Evolutionary conservation across 2,888 invertebrate genomes (phyloP).

Genomic region (Empis stercorea): DNA sequence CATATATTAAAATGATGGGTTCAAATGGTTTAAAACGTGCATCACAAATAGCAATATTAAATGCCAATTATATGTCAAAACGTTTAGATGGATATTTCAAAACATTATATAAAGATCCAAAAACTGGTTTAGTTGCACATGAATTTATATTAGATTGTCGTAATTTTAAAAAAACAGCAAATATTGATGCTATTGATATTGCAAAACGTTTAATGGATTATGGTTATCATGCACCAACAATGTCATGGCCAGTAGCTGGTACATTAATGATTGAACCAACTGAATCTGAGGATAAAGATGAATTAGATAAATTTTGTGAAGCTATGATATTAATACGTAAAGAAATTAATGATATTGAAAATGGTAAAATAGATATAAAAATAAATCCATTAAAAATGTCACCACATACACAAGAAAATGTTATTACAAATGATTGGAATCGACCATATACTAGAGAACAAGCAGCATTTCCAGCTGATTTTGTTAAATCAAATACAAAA

Average conservation of each 20-base stretch:
- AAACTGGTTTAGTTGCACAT: constrained; percentile 74
- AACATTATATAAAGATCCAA: constrained; percentile 69
- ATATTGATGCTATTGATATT: constrained; percentile 92
- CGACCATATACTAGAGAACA: constrained; percentile 83
- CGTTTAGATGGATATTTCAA: constrained; percentile 74
- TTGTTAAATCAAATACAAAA: constrained; percentile 77
- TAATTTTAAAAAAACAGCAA: constrained; percentile 86
- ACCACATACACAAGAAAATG: constrained; percentile 85
- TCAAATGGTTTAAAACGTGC: constrained; percentile 75
- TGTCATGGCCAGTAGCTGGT: constrained; percentile 97
- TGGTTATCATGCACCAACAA: constrained; percentile 96
- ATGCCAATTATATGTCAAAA: constrained; percentile 98
- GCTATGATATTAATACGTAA: constrained; percentile 83
- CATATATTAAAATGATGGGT: constrained; percentile 97
- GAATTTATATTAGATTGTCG: constrained; percentile 95
- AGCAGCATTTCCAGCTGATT: constrained; percentile 91
- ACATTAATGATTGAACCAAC: constrained; percentile 99
- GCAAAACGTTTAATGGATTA: constrained; percentile 98
- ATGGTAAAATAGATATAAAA: constrained; percentile 66
- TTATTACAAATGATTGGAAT: constrained; percentile 79
- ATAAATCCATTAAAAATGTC: constrained; percentile 91
- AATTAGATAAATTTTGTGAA: constrained; percentile 91
- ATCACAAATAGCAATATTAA: constrained; percentile 93
- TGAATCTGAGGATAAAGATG: constrained; percentile 92
- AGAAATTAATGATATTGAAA: constrained; percentile 88